Base-by-base conservation (phyloP, 2,113 vertebrate species). In the Carassius carassius region DNA sequence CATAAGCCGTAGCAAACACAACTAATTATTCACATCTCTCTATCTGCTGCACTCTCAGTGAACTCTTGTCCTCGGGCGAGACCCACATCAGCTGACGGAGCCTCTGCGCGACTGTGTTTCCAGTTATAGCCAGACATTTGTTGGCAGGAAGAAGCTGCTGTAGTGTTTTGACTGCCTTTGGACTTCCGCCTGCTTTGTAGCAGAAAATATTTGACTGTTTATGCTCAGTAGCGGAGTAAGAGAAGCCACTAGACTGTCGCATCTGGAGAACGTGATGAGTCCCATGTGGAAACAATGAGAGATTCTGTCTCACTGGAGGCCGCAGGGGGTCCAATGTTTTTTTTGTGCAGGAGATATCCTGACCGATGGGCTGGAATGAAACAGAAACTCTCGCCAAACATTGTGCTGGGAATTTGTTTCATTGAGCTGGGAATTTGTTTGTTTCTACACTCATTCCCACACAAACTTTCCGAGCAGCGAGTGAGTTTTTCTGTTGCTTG, bases 31-130 rank as follows among this genome's bases (percentile, higher is more conserved):
- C 16, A 0, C 9, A 11, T 80, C n/a, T 78, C 32, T 63, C n/a
- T 79, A 14, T 47, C 37, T 17, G 16, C 23, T 29, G 35, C 80
- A 58, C 62, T 78, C 47, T 79, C n/a, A 37, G 51, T 85, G 84
- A 85, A 67, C 76, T 32, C 47, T n/a, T 81, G 84, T 81, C 69
- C 84, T 85, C 60, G 1, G 29, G 9, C 1, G 76, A 85, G 49
- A 79, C 60, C 69, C 58, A 5, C 81, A n/a, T 77, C 49, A 37
- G 75, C 75, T 77, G 51, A 58, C 54, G 51, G 7, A 79, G 65
- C n/a, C 21, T 44, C 67, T 58, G 47, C 47, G 70, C 77, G 32
- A 78, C 35, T 41, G 19, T 78, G 76, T 78, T 78, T 77, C 75
- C 76, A 78, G 56, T 78, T 44, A n/a, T 44, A 62, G 76, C 76